Base-by-base conservation (phyloP, 2,888 invertebrate genomes). In the Gymnosoma rotundatum region DNA sequence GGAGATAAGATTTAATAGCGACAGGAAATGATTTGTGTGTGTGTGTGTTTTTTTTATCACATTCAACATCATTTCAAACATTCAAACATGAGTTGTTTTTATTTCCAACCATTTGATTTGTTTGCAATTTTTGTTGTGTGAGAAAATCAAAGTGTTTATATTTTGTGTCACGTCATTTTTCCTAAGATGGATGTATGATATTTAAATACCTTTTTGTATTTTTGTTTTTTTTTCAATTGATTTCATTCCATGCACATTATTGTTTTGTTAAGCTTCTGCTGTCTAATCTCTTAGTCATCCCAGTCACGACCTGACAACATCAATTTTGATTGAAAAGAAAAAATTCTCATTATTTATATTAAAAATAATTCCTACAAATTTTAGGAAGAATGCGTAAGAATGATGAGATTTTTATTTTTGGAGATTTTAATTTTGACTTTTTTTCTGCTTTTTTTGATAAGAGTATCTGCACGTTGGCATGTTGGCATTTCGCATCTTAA, bases 131-230 rank as follows among this genome's bases (percentile, higher is more conserved):
- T 18, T 48, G 12, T n/a, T 38, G 45, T 48, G 18, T 25, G 4
- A 56, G 16, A 52, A 12, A 8, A 52, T 7, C 2, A 14, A 10
- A 9, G 32, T 60, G 20, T 32, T 42, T 18, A 25, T 58, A 48
- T 60, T 54, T 21, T 67, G 25, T 25, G 60, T 48, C 75, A 63
- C 69, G 58, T 60, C 70, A 60, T 76, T 61, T 70, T 45, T 54
- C 20, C 18, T 14, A 58, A 69, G 75, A 81, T 75, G 64, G 64
- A 81, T 81, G 64, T 58, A 0, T 70, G 58, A 69, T 48, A 70
- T 81, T 75, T 81, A 75, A 75, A 70, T 81, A 58, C 21, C 56
- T 72, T 78, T 32, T 72, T 72, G 48, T 61, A 20, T 32, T 18
- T 14, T 72, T 45, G 21, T 12, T 21, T 38, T 52, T 25, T 25